Base-by-base conservation (phyloP, 37 sponge, comb jelly and placozoan species). In the Aphrocallistes beatrix region DNA sequence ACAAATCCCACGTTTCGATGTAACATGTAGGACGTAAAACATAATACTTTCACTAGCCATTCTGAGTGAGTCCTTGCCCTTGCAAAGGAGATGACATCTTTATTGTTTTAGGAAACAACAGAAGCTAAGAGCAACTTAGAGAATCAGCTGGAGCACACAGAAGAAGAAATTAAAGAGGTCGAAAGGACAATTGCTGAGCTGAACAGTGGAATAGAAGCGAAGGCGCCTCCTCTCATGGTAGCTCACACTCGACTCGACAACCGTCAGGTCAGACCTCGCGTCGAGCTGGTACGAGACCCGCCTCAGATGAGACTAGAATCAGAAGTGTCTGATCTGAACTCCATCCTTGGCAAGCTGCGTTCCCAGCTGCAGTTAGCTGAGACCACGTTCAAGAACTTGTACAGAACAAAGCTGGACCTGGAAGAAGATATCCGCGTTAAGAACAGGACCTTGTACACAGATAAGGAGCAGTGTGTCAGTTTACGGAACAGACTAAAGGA, bases 221-320 rank as follows among this genome's bases (percentile, higher is more conserved):
- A 94, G 85, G 39, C 38, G 36, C 88, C 87, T 0, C 93, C 98
- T 6, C 87, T 93, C 37, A 85, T 84, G 51, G 89, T 94, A 36
- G 92, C 98, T 23, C 95, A 97, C 42, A 94, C 92, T 16, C 83
- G 95, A 1, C 89, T 97, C 0, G 86, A 89, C 37, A 83, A 85
- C 17, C 83, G 98, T 0, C 84, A 87, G 21, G 86, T 87, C 36
- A 86, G 98, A 6, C 95, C 94, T 45, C 91, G 91, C 75, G 86
- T 88, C 6, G 98, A 97, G 88, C 88, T 94, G 39, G 95, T 94
- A 1, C 85, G 94, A 0, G 98, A 97, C 81, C 95, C 98, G 39
- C 92, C 90, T 51, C 98, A 97, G 85, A 88, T 88, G 81, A 88
- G 90, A 37, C 90, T 97, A 37, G 87, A 90, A 13, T 82, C 82